Base-by-base conservation (phyloP, 2,888 invertebrate genomes). In the Thera obeliscata region DNA sequence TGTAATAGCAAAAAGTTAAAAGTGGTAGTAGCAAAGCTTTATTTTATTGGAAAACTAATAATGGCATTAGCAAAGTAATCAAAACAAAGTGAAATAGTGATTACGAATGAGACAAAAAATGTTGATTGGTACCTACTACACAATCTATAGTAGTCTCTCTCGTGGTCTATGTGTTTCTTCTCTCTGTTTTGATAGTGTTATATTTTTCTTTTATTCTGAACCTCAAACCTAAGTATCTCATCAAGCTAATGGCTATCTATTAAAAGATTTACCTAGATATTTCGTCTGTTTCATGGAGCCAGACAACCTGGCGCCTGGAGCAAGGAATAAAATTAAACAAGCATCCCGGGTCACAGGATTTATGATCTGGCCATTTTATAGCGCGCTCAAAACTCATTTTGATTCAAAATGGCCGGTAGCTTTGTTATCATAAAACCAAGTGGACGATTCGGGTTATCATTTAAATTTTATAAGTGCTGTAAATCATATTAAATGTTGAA, bases 331-430 rank as follows among this genome's bases (percentile, higher is more conserved):
- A 52, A 12, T 57, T 46, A 43, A 64, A 41, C 35, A 9, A 64
- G 50, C 33, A 22, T 33, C 35, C 46, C 9, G 50, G 61, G 61
- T 59, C 61, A 54, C n/a, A 12, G 46, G 6, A 48, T 69, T 69
- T 60, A 66, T 56, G 69, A 66, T 59, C 61, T 55, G 65, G 59
- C 56, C 56, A 58, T 56, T 69, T 63, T 63, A 69, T 54, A 58
- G 69, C 64, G 49, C 56, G 55, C 55, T 67, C 62, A 59, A 58
- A 58, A 22, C 41, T 58, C 54, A 57, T 35, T 61, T 52, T 43
- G 35, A 56, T 54, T 58, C 12, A 49, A 56, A 58, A 58, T 46
- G 41, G 56, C 56, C 9, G 57, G 38, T 49, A 43, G 22, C 56
- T 22, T 22, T 61, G 12, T 61, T 46, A 56, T 43, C 41, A 43